Evolutionary conservation across 2,113 vertebrate species (phyloP).

Genomic region (Romanogobio albipinnatus): DNA sequence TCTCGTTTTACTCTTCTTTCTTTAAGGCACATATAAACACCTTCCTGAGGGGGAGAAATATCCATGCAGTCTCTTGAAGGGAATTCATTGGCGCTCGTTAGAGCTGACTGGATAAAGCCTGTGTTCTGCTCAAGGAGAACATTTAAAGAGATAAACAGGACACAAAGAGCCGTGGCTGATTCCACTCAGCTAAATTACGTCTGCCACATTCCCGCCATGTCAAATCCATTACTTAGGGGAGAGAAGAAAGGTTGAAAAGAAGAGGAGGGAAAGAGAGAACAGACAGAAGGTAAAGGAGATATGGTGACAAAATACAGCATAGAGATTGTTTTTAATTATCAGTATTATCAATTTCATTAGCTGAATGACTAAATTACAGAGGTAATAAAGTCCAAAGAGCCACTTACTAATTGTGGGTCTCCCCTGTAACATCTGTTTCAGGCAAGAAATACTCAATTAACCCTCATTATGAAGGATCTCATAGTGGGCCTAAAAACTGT

Average conservation of each 20-base stretch:
- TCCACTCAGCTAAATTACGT: slow-evolving; percentile 43
- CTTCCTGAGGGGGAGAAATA: slow-evolving; percentile 24
- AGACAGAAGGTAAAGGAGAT: slow-evolving; percentile 1
- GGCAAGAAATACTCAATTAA: neutral
- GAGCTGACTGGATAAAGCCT: slow-evolving; percentile 25
- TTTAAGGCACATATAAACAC: slow-evolving; percentile 23
- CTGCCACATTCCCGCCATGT: slow-evolving; percentile 40
- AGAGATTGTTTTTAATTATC: slow-evolving; percentile 22
- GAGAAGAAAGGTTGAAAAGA: slow-evolving; percentile 14
- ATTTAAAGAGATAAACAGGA: slow-evolving; percentile 52
- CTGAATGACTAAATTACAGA: neutral
- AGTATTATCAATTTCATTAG: neutral
- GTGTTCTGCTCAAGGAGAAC: slow-evolving; percentile 42
- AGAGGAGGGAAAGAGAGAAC: neutral
- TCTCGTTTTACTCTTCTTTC: neutral
- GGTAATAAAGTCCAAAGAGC: neutral
- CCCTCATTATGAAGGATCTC: neutral
- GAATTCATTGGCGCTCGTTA: slow-evolving; percentile 31
- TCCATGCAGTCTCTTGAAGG: slow-evolving; percentile 23
- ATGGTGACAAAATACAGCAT: slow-evolving; percentile 18
- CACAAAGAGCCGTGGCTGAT: slow-evolving; percentile 35
- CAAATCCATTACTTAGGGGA: slow-evolving; percentile 24
- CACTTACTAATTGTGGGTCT: slow-evolving; percentile 27
- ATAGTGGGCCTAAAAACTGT: neutral
- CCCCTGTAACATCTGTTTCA: slow-evolving; percentile 21